Evolutionary conservation across 2,113 vertebrate species (phyloP), one percentile per base, ranked within the genome.

Genomic region (Nicator chloris): DNA sequence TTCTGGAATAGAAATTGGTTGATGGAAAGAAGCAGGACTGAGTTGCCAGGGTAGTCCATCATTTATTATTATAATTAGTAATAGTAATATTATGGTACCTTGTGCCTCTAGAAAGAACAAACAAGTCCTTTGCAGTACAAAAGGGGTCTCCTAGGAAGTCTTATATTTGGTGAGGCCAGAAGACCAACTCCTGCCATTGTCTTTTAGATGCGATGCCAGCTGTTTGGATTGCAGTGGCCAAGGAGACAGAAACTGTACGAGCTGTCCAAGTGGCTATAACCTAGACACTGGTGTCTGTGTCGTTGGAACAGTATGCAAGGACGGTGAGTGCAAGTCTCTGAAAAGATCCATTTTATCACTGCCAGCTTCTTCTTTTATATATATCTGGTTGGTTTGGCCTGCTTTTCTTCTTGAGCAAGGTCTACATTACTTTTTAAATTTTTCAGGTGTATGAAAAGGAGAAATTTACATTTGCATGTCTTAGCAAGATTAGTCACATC

Each of bases 241-340:
- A 2, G 99, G 99, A 50, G 99, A 99, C 56, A 98, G 97, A 94
- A 99, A 99, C 98, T 99, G 99, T 94, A 99, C 98, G 6, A 98
- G 98, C 97, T 99, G 99, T 90, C 98, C 98, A 84, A 99, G 96
- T 26, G 99, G 99, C 64, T 99, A 99, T 92, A 99, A 99, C 95
- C 97, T 99, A 94, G 99, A 99, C 97, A 97, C 97, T 33, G 99
- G 99, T 86, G 96, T 97, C 89, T 99, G 99, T 91, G 97, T 99
- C 61, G 97, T 99, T 96, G 99, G 99, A 98, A 99, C 99, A 77
- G 98, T 99, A 95, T 99, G 99, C 98, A 99, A 99, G 98, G 99
- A 99, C 98, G 99, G 99, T 99, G 98, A 99, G 99, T 99, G 95
- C n/a, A 79, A 7, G 33, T 51, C 54, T 50, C 59, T 86, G 76